Evolutionary conservation across 2,113 vertebrate species (phyloP).

Genomic region (Vidua macroura): DNA sequence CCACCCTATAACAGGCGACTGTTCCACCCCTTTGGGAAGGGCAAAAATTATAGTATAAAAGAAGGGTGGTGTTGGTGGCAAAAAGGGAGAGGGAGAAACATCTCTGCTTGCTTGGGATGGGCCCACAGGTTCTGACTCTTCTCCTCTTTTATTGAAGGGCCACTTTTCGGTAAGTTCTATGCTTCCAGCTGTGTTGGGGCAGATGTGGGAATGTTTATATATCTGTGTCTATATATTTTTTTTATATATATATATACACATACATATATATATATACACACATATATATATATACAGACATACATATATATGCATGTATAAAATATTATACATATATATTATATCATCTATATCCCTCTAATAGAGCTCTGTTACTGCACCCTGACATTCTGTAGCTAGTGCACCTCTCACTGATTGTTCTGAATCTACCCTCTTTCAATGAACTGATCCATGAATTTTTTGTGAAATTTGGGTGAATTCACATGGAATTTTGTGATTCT

Average conservation of each 20-base stretch:
- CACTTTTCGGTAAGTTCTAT: background rate
- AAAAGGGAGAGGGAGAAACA: background rate
- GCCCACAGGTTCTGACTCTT: too few species aligned
- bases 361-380: background rate
- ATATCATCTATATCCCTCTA: background rate
- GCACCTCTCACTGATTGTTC: background rate
- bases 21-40: background rate
- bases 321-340: background rate
- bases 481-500: background rate
- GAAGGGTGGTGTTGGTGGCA: background rate
- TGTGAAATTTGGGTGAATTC: background rate
- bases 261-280: background rate
- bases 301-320: background rate
- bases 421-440: background rate
- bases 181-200: fast-evolving
- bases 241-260: background rate
- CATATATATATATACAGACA: background rate
- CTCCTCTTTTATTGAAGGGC: too few species aligned
- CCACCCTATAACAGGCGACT: background rate
- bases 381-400: too few species aligned
- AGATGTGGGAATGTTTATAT: background rate
- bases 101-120: fast-evolving
- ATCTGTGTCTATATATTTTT: background rate
- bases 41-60: background rate
- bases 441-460: background rate